These are phyloP conservation scores for Bergia puertoricense DNA, from an alignment of 92 coral and sea anemone genomes.

Conservation along the genomic window DNA sequence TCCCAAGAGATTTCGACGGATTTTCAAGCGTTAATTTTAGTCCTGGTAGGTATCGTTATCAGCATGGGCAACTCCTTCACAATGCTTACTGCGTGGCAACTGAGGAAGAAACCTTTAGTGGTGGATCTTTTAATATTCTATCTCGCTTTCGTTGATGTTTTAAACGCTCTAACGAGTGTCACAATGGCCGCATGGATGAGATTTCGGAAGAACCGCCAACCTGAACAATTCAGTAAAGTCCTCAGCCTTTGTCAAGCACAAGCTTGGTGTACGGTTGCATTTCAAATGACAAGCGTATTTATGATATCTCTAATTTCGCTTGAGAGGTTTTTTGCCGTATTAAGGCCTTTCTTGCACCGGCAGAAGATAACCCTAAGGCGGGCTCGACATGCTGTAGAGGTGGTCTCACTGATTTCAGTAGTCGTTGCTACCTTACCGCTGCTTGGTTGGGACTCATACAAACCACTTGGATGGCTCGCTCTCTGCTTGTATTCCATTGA, in stretches of 20 bases:
- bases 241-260: slow-evolving; percentile 8
- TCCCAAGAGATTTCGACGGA: background rate
- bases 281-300: slow-evolving; percentile 33
- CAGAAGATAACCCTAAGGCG: background rate
- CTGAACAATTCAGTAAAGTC: background rate
- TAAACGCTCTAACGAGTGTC: slow-evolving; percentile 34
- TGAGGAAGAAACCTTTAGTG: slow-evolving; percentile 17
- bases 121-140: slow-evolving; percentile 16
- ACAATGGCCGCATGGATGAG: slow-evolving; percentile 27
- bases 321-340: slow-evolving; percentile 19
- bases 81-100: slow-evolving; percentile 27
- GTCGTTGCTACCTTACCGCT: slow-evolving; percentile 29
- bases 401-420: background rate
- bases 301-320: slow-evolving; percentile 24
- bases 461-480: slow-evolving; percentile 25
- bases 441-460: slow-evolving; percentile 36
- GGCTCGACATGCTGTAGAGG: background rate
- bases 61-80: slow-evolving; percentile 13
- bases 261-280: slow-evolving; percentile 43
- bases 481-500: slow-evolving; percentile 18
- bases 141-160: slow-evolving; percentile 24
- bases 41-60: background rate
- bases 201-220: slow-evolving; percentile 12
- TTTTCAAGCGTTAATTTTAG: background rate
- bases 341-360: slow-evolving; percentile 28